phyloP scores from a whole-genome alignment of 2,797 vertebrate species.

The Pseudopleuronectes americanus region DNA sequence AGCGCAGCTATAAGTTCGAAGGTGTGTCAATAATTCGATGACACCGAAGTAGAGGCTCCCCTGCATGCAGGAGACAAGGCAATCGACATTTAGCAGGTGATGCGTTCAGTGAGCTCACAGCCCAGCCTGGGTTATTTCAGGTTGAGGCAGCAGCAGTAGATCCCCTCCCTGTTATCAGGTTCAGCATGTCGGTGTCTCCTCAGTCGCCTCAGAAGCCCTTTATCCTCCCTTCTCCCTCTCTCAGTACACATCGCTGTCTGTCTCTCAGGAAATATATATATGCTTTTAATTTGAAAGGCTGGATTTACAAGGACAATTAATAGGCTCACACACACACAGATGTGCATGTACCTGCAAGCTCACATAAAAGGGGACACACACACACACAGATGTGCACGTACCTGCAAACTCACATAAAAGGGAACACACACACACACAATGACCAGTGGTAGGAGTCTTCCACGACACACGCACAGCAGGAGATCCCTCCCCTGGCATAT shows the following conservation, averaged over 20 bases:
- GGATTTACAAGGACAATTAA: slow-evolving; percentile 23
- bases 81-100: slow-evolving; percentile 5
- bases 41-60: slow-evolving; percentile 2
- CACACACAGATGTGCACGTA: background rate
- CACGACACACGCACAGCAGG: slow-evolving; percentile 69
- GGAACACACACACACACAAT: slow-evolving; percentile 43
- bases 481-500: slow-evolving; percentile 73
- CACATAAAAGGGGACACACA: slow-evolving; percentile 9
- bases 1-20: background rate
- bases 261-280: background rate
- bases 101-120: slow-evolving; percentile 10
- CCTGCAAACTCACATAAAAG: background rate
- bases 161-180: slow-evolving; percentile 27
- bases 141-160: slow-evolving; percentile 23
- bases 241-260: background rate
- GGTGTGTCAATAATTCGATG: background rate
- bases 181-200: slow-evolving; percentile 37
- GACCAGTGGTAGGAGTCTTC: slow-evolving; percentile 64
- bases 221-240: background rate
- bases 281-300: background rate
- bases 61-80: background rate
- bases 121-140: slow-evolving; percentile 41
- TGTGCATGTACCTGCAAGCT: background rate
- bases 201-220: slow-evolving; percentile 48
- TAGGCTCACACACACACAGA: slow-evolving; percentile 11